Evolutionary conservation across 1,140 invertebrate species (phyloP).

Genomic region (Trypoxylus dichotomus): DNA sequence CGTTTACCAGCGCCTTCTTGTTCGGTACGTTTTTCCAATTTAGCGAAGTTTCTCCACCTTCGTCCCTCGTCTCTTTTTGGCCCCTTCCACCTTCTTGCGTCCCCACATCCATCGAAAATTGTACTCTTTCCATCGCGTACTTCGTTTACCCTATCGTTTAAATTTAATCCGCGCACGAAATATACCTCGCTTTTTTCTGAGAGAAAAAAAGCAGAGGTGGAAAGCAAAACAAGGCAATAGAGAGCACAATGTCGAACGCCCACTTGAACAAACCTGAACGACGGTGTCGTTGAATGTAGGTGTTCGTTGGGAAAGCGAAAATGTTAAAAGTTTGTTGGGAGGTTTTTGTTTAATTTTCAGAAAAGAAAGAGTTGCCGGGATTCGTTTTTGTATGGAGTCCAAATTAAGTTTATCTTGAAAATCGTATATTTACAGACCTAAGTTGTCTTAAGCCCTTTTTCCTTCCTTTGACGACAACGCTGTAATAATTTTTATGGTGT

Average conservation of each 20-base stretch:
- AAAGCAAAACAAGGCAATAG: not conserved
- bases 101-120: not conserved
- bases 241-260: not conserved
- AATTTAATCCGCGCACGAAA: conserved; percentile 5
- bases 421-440: no score
- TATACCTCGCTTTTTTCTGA: not conserved
- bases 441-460: no score
- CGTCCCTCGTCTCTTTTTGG: not conserved
- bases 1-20: not conserved
- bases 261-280: no score
- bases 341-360: no score
- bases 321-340: no score
- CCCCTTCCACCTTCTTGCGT: not conserved
- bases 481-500: no score
- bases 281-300: no score
- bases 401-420: no score
- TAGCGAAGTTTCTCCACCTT: not conserved
- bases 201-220: not conserved
- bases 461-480: no score
- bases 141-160: not conserved
- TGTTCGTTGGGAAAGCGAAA: no score
- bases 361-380: no score
- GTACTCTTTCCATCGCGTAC: not conserved
- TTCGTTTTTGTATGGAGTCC: no score
- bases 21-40: not conserved